These are phyloP conservation scores for Cladorhizidae sp. DNA, from an alignment of 37 sponge, comb jelly and placozoan species.

Conservation along the genomic window DNA sequence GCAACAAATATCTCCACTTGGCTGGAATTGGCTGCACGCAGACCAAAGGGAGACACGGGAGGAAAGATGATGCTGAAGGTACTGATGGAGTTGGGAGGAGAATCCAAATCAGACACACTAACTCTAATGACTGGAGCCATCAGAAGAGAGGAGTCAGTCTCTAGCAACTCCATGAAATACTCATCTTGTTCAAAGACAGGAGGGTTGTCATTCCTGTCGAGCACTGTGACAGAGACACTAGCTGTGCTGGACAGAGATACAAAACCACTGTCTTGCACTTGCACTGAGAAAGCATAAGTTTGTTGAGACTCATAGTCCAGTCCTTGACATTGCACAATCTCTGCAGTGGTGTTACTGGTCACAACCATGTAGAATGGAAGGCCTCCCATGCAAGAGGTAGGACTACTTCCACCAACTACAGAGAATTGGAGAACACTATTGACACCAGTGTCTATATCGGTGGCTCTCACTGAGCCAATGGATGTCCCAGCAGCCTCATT, in stretches of 20 bases:
- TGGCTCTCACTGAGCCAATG: conserved; percentile 28
- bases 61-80: conserved; percentile 22
- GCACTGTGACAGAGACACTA: conserved; percentile 23
- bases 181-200: conserved; percentile 33
- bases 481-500: conserved; percentile 5
- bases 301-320: conserved; percentile 31
- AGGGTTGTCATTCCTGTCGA: conserved; percentile 66
- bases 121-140: conserved; percentile 18
- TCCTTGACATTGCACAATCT: conserved; percentile 7
- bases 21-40: conserved; percentile 1
- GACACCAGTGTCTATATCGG: conserved; percentile 56
- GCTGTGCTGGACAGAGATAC: conserved; percentile 21
- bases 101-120: conserved; percentile 39
- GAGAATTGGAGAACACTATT: conserved; percentile 30
- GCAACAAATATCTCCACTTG: conserved; percentile 31
- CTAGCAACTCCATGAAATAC: conserved; percentile 22
- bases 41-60: conserved; percentile 46
- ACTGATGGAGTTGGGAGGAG: conserved; percentile 51
- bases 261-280: conserved; percentile 40
- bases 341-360: conserved; percentile 16
- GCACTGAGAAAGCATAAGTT: conserved; percentile 22
- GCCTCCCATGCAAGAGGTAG: not conserved
- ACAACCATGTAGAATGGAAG: conserved; percentile 37
- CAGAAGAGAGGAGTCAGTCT: conserved; percentile 31
- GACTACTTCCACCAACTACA: conserved; percentile 27